Base-by-base conservation (phyloP, 1,140 invertebrate genomes). In the Cylas formicarius region DNA sequence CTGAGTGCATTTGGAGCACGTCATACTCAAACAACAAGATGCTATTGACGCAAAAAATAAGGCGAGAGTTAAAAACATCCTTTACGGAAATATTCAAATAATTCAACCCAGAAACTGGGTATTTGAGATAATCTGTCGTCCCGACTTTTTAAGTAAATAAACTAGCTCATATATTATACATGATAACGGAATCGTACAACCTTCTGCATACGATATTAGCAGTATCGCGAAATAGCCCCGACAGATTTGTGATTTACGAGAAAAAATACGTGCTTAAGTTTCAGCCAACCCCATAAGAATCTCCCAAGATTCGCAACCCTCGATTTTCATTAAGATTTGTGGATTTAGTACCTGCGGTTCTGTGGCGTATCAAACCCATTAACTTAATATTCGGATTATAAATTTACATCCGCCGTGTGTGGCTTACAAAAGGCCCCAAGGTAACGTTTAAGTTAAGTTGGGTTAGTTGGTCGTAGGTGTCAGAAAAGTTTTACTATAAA, bases 251-350 rank as follows among this genome's bases (percentile, higher is more conserved):
- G 43, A 45, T 45, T 45, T 45, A 45, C 34, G 33, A 35, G 43
- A 45, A 45, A 45, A 45, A 45, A 45, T 34, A 45, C 43, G 43
- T 45, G 43, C 43, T 45, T 45, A 45, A 45, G 43, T 45, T 45
- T 45, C 32, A 45, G 24, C 35, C 43, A 36, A 29, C 19, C 34
- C 31, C 24, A 28, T 34, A 21, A 34, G 34, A 26, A 37, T 29
- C 22, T 37, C 37, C 42, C 26, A 36, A 44, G 24, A n/a, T n/a
- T n/a, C n/a, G 35, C 26, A 5, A 16, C 43, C 5, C 28, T 31
- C 28, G 13, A 36, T 37, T 45, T 45, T 45, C 43, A 37, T 45
- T 45, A 38, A 45, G 43, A 20, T 44, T 20, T 38, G 31, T 31
- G 43, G 43, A 45, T 45, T 45, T 45, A 37, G 21, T 45, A 45